Base-by-base conservation (phyloP, 2,113 vertebrate genomes). In the Benitochromis conjunctus region DNA sequence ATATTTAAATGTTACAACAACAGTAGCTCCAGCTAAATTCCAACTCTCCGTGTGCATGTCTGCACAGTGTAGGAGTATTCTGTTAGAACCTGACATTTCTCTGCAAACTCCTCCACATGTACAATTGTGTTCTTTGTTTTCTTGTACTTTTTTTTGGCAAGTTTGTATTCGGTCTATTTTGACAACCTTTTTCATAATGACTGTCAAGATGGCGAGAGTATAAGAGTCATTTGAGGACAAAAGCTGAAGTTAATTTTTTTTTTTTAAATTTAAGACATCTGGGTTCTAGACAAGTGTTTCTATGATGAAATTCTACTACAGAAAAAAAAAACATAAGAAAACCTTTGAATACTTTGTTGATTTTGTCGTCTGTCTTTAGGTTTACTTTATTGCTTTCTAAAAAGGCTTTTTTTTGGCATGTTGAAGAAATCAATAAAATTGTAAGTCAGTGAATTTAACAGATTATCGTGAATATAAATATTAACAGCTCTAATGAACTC, bases 61-160 rank as follows among this genome's bases (percentile, higher is more conserved):
- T 93, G 82, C 82, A 91, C 82, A 86, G 91, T 95, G 94, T 94
- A 93, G 94, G 94, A 94, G 94, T 92, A 53, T 89, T 94, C 84
- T 92, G 90, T 94, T 88, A 88, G 89, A 88, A 93, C 71, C 71
- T 76, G 85, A 88, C 86, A 54, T 89, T 91, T 94, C 90, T 91
- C 84, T 90, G 86, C 86, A 92, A 94, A 94, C 94, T 94, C 94
- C 94, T 93, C 93, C 93, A 94, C 94, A 94, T 83, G 88, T 88
- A 93, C 92, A 91, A 86, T 86, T 81, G 82, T 91, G 78, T 60
- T 88, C 86, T 91, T 90, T 94, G 85, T 95, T 92, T 91, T 88
- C 53, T 84, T 88, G 36, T 85, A 83, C 71, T 48, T 74, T 46
- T 69, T 88, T 86, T 80, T 64, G 54, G 81, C 82, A 84, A 88